Base-by-base conservation (phyloP, 2,888 invertebrate genomes). In the Phania funesta region DNA sequence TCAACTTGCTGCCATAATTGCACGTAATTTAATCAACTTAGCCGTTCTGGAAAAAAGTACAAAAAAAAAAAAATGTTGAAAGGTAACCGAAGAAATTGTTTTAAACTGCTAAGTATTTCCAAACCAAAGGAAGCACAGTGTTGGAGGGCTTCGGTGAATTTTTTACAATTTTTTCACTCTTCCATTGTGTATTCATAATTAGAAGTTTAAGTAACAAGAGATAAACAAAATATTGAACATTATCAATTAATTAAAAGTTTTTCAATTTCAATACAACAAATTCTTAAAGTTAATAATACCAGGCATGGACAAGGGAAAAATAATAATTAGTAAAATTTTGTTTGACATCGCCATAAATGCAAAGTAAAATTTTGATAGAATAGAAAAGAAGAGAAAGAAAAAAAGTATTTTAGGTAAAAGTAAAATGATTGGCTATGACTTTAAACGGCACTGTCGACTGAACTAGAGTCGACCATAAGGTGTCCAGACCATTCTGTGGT, bases 221-320 rank as follows among this genome's bases (percentile, higher is more conserved):
- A 67, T 67, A 67, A 76, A 67, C 58, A 67, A 67, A 76, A 76
- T 67, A 76, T 67, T 76, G 58, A 76, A 67, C 58, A 67, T 76
- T 67, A 67, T 76, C 67, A 76, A 67, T 76, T 76, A 67, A 76
- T 76, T 67, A 76, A 67, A 76, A 46, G 20, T 67, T 60, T 65
- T 64, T 24, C 56, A 48, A 24, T 35, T 68, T 44, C 20, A 20
- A 52, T 29, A 32, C 13, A 44, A 44, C 24, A 22, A 8, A 68
- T 16, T 44, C 13, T 16, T 7, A 16, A 44, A 44, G 16, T 44
- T 44, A 44, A 44, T n/a, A 44, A 44, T 44, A 44, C 16, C 18
- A 16, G n/a, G 16, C 16, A 1, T 1, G 16, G 16, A 3, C 16
- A 44, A 16, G 6, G 16, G 8, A 8, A 44, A 44, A 44, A 7